These are phyloP conservation scores for Sminthurides bifidus DNA, from an alignment of 1,140 invertebrate species.

Conservation along the genomic window DNA sequence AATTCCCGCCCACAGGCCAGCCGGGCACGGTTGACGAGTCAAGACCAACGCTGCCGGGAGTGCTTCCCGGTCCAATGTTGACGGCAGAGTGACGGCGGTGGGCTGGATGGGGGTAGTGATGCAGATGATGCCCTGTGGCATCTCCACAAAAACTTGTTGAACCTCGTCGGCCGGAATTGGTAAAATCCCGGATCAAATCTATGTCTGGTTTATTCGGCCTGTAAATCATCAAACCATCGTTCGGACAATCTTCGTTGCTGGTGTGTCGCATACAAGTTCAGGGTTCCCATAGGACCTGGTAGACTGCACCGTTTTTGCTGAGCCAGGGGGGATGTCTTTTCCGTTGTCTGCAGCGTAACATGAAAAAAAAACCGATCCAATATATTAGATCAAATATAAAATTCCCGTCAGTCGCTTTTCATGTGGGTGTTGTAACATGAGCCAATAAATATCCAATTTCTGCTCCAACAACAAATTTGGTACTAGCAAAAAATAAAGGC, in stretches of 20 bases:
- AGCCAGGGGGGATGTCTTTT: constrained; percentile 13
- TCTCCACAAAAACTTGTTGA: constrained; percentile 5
- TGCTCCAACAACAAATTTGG: too few relatives aligned
- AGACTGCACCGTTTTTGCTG: constrained; percentile 28
- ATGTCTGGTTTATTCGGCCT: constrained; percentile 30
- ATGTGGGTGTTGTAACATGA: too few relatives aligned
- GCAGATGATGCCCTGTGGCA: not conserved
- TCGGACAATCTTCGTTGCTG: constrained; percentile 30
- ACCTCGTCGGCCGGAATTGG: constrained; percentile 19
- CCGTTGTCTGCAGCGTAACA: constrained; percentile 20
- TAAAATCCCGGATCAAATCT: constrained; percentile 30
- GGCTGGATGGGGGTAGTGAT: too few relatives aligned
- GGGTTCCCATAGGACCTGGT: constrained; percentile 22
- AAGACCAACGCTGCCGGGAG: not conserved
- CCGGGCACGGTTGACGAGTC: not conserved
- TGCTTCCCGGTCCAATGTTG: not conserved
- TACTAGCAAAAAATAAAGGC: too few relatives aligned
- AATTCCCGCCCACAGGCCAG: not conserved
- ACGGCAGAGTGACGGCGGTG: constrained; percentile 3
- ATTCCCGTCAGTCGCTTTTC: too few relatives aligned
- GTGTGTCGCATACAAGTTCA: constrained; percentile 28
- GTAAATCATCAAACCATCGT: constrained; percentile 27
- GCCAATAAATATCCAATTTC: too few relatives aligned
- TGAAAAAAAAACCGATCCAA: too few relatives aligned
- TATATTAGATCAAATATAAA: too few relatives aligned